Percentiles rank a stretch among this genome's conserved stretches.
Evolutionary conservation across 2,797 vertebrate genomes (phyloP).

Genomic region (Chaunax sp.): DNA sequence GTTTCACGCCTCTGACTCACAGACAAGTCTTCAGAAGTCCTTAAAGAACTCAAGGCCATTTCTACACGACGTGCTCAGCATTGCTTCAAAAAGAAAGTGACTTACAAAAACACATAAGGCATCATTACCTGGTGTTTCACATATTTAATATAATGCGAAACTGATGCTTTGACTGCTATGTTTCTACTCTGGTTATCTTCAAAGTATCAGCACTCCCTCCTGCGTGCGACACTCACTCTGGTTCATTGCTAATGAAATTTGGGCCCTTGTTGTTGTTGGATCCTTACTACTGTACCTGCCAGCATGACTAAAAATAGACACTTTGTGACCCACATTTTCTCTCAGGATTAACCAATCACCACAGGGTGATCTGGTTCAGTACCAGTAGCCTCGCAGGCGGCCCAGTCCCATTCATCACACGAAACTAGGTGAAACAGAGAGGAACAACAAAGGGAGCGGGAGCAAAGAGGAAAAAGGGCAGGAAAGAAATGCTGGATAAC

Average conservation of each 20-base stretch:
- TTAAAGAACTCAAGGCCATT: not conserved
- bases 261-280: conserved; percentile 15
- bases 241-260: not conserved
- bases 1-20: conserved; percentile 32
- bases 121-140: not conserved
- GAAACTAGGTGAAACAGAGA: conserved; percentile 40
- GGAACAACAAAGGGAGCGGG: not conserved
- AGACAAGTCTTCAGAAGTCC: conserved; percentile 23
- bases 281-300: conserved; percentile 46
- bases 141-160: not conserved
- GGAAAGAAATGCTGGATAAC: conserved; percentile 30
- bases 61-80: not conserved
- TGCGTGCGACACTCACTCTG: not conserved
- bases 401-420: conserved; percentile 57
- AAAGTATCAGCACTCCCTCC: not conserved
- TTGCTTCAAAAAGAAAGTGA: too few relatives aligned
- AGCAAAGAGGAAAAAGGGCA: conserved; percentile 8
- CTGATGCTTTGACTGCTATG: not conserved
- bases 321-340: conserved; percentile 73
- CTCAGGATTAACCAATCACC: conserved; percentile 65
- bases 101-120: not conserved
- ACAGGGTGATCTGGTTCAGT: conserved; percentile 55
- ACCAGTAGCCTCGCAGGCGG: conserved; percentile 42
- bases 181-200: not conserved
- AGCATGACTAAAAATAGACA: conserved; percentile 57